phyloP scores from a whole-genome alignment of 2,797 vertebrate species.

The Rhabdophis nuchalis region DNA sequence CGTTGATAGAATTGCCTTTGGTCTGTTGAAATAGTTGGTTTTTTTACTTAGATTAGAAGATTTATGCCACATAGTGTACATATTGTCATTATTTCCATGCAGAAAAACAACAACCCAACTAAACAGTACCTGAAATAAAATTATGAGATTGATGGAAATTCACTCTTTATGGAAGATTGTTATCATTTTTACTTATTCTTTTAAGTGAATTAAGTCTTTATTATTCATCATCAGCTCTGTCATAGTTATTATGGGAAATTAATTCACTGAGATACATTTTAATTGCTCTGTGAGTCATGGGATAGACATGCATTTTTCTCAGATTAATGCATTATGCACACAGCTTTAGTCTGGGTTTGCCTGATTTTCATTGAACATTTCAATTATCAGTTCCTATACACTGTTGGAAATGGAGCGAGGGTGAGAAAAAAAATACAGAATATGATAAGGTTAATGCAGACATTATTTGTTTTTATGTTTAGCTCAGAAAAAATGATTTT shows the following conservation, averaged over 20 bases:
- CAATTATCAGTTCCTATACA: background rate
- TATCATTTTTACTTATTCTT: constrained; percentile 44
- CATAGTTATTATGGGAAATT: constrained; percentile 38
- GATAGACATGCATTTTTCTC: constrained; percentile 43
- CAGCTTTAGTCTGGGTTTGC: background rate
- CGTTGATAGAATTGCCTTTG: background rate
- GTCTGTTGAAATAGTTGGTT: background rate
- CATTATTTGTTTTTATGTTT: constrained; percentile 1
- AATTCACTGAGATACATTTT: constrained; percentile 53
- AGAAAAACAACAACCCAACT: constrained; percentile 47
- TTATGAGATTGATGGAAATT: constrained; percentile 42
- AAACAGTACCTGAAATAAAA: constrained; percentile 58
- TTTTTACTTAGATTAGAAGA: background rate
- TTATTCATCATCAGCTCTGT: constrained; percentile 38
- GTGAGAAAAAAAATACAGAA: background rate
- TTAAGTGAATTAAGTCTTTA: constrained; percentile 40
- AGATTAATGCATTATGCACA: constrained; percentile 25
- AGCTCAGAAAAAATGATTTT: constrained; percentile 1
- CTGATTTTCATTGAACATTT: constrained; percentile 47
- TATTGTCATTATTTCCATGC: constrained; percentile 53
- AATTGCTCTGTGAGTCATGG: constrained; percentile 57
- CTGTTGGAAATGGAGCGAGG: background rate
- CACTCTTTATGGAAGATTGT: constrained; percentile 21
- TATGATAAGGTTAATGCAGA: background rate
- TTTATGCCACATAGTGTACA: background rate